Percentiles rank a stretch among this genome's conserved stretches.
These are phyloP conservation scores for Stenchaetothrips biformis DNA, from an alignment of 2,888 invertebrate species.

Conservation along the genomic window DNA sequence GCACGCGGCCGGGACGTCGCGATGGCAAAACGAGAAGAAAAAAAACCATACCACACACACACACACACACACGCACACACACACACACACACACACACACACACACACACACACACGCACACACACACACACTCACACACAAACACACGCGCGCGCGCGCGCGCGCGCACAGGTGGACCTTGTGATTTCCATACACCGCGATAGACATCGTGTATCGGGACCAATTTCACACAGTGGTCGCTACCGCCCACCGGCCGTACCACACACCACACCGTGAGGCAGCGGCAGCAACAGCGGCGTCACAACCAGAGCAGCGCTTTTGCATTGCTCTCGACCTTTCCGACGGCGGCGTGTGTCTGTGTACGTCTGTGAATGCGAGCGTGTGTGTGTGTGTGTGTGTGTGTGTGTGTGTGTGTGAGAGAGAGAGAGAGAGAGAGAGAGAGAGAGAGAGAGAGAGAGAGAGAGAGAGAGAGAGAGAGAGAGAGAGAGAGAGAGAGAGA, in stretches of 20 bases:
- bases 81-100: too few species aligned
- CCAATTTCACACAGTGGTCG: not conserved
- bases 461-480: not conserved
- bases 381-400: too few species aligned
- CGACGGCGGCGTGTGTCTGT: not conserved
- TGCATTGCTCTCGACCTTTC: constrained; percentile 10
- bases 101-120: too few species aligned
- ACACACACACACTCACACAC: too few species aligned
- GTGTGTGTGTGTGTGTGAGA: not conserved
- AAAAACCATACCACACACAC: too few species aligned
- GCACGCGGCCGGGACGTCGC: too few species aligned
- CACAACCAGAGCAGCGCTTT: not conserved
- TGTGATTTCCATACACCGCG: not conserved
- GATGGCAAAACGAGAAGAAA: too few species aligned
- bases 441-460: not conserved
- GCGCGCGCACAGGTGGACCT: not conserved
- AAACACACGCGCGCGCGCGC: not conserved
- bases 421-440: not conserved
- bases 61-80: too few species aligned
- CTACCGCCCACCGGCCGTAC: not conserved
- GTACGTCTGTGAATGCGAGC: not conserved
- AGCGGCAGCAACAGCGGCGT: not conserved
- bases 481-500: too few species aligned
- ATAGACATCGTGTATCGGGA: not conserved
- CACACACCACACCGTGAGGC: not conserved